Conservation (phyloP, 2,113 vertebrate genomes). For the Tylochromis polylepis region DNA sequence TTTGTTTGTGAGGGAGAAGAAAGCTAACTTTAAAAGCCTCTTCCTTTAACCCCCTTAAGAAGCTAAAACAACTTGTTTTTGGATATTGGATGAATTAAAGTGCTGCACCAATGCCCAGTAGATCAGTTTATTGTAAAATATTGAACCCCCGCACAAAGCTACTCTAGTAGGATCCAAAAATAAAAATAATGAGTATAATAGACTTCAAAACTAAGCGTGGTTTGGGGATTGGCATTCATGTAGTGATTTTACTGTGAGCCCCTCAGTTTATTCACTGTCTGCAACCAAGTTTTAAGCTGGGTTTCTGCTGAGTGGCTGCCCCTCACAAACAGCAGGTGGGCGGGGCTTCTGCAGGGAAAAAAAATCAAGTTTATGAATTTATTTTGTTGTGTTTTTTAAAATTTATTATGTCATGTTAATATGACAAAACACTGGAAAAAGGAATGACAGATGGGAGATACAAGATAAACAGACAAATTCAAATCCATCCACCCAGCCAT, state of each 20-base stretch:
- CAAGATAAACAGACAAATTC: background rate
- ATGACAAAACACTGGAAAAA: background rate
- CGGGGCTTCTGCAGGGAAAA: background rate
- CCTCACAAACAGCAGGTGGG: accelerated
- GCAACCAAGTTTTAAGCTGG: background rate
- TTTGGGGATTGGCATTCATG: background rate
- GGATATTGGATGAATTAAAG: background rate
- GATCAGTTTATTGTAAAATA: background rate
- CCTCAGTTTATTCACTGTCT: background rate
- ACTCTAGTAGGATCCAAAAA: background rate
- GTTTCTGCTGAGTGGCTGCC: background rate
- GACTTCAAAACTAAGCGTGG: background rate
- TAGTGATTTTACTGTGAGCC: background rate
- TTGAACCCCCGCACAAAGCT: background rate
- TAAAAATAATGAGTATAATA: background rate
- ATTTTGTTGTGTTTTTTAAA: accelerated
- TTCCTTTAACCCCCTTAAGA: background rate
- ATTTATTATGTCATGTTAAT: background rate
- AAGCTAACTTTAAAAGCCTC: background rate
- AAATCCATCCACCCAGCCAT: background rate
- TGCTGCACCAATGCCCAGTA: accelerated
- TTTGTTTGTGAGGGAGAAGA: background rate
- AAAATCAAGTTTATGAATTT: background rate
- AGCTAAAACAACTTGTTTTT: background rate
- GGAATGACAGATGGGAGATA: background rate